Base-by-base conservation (phyloP, 2,797 vertebrate genomes). In the Scarus forsteni region DNA sequence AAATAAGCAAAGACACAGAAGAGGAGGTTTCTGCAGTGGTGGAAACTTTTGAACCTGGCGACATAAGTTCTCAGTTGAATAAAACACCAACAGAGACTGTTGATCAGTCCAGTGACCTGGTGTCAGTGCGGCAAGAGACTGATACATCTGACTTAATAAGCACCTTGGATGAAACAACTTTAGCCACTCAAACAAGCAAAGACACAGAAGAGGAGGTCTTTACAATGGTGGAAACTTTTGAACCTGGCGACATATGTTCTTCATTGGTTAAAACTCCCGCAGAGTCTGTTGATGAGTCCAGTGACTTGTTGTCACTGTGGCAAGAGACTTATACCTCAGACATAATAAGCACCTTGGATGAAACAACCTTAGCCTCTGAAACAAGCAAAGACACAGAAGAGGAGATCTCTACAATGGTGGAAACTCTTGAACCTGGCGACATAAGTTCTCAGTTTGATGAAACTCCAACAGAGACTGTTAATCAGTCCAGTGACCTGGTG, bases 301-400 rank as follows among this genome's bases (percentile, higher is more conserved):
- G 66, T 51, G 66, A 65, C 39, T 48, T 49, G 7, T 62, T 66
- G 49, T 53, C 55, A 61, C 56, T 48, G 27, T 6, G 27, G 61
- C 66, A 48, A 70, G 72, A 66, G 5, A 8, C 38, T 16, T 16
- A 62, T 0, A 1, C 12, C 48, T 3, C 0, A 46, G 44, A 18
- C 7, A 27, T 10, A 5, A 54, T 50, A 79, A 46, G 38, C 27
- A 12, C 7, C 44, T 9, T 15, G 3, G 38, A 10, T 62, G 45
- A 70, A 38, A 3, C 53, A 38, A 5, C 42, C 9, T 39, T 39
- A 39, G 38, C 38, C 9, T 6, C 14, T 13, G 73, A 79, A 64
- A 52, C 34, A 27, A 54, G 56, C 10, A 18, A 79, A 80, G 50
- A 36, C 34, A 14, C 8, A 11, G 56, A 74, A 60, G 66, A 80